Base-by-base conservation (phyloP, 92 coral and sea anemone species). In the Desmophyllum pertusum region DNA sequence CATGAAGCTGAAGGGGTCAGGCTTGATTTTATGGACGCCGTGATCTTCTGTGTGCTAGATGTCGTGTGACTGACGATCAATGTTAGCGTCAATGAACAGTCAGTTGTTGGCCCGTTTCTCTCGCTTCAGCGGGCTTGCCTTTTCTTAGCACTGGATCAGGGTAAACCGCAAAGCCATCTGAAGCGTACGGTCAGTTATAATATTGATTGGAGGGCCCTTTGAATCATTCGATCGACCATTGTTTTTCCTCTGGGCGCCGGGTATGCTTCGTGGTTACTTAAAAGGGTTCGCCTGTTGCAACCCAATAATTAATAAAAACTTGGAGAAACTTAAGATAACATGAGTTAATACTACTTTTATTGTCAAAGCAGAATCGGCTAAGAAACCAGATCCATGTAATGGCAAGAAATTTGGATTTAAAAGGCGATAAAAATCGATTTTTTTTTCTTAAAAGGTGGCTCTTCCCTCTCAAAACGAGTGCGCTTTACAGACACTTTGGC, bases 401-500 rank as follows among this genome's bases (percentile, higher is more conserved):
- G 50, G 52, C 27, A 23, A 39, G 64, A 52, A 23, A 67, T 51
- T n/a, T 29, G 19, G 51, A 36, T 43, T 65, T 33, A 14, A n/a
- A 80, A 25, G 23, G 76, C 46, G 77, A 81, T 70, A 69, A 70
- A 70, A 27, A 68, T 19, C 10, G 4, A 10, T 10, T 43, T 51
- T 41, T 41, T 14, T 80, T 50, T 46, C 50, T 42, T 33, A 30
- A 66, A 90, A 63, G 90, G 88, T 71, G 89, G 91, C 85, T 86
- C 81, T 78, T 39, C 39, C 79, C 75, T 90, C 70, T 78, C 79
- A 77, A 78, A 40, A 36, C 62, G 57, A 87, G 86, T 79, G n/a
- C 86, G 69, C 59, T 78, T 80, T 83, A 19, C 59, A 90, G 93
- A 90, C 87, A 7, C 61, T 36, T 63, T 61, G 91, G 93, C 91